Evolutionary conservation across 2,888 invertebrate genomes (phyloP).

Genomic region (Xylocampa areola): DNA sequence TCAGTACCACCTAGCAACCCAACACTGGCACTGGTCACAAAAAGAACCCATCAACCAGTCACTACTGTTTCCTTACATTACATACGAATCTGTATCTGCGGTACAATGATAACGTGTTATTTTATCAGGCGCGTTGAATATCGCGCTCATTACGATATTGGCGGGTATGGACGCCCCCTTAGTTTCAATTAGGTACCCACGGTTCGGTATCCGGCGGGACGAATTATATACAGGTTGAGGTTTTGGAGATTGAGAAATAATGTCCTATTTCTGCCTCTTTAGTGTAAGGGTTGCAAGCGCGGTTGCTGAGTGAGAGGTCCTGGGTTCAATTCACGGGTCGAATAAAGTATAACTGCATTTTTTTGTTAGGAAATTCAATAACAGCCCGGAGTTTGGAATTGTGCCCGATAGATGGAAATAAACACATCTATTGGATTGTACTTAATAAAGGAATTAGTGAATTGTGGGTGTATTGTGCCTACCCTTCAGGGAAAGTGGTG

Average conservation of each 20-base stretch:
- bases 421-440: no score
- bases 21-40: not conserved
- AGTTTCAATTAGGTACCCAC: slow-evolving; percentile 80
- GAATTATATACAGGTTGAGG: slow-evolving; percentile 63
- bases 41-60: slow-evolving; percentile 46
- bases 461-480: no score
- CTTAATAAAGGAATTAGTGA: no score
- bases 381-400: no score
- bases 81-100: slow-evolving; percentile 76
- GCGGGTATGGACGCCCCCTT: slow-evolving; percentile 68
- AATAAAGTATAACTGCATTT: no score
- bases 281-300: no score
- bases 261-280: not conserved
- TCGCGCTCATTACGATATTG: slow-evolving; percentile 76
- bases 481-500: no score
- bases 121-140: slow-evolving; percentile 60
- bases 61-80: slow-evolving; percentile 61
- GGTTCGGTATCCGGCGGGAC: slow-evolving; percentile 49
- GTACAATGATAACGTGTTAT: slow-evolving; percentile 76
- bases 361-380: no score
- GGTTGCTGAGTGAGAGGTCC: no score
- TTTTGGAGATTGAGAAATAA: not conserved
- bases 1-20: no score
- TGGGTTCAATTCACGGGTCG: no score
- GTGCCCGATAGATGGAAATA: no score